Conservation (phyloP, 1,140 invertebrate species). For the Cherax destructor region DNA sequence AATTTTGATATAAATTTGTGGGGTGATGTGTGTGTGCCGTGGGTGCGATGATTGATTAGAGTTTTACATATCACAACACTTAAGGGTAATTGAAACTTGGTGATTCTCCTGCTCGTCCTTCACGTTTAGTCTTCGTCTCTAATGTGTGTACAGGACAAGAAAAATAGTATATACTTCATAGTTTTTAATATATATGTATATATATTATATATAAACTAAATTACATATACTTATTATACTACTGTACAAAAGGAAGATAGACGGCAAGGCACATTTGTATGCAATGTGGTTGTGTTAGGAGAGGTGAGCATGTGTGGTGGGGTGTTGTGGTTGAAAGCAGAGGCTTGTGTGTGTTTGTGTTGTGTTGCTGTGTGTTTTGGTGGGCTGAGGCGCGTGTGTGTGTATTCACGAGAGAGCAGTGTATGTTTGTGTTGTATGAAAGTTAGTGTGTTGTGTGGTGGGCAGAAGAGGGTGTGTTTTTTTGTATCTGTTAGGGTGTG, state of each 20-base stretch:
- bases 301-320: neutral
- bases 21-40: too few species aligned
- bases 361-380: neutral
- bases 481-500: too few species aligned
- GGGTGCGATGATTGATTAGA: too few species aligned
- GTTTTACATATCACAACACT: too few species aligned
- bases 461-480: too few species aligned
- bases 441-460: neutral
- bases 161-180: neutral
- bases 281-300: too few species aligned
- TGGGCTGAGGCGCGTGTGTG: neutral
- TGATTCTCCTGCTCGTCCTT: too few species aligned
- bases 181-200: neutral
- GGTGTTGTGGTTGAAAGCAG: too few species aligned
- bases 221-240: neutral
- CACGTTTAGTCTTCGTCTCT: neutral
- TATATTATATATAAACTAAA: slow-evolving; percentile 24
- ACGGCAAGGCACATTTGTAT: neutral
- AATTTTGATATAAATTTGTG: too few species aligned
- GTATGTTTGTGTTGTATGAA: too few species aligned
- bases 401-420: neutral
- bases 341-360: too few species aligned
- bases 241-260: neutral
- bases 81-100: too few species aligned
- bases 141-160: neutral